Conservation (phyloP, 2,888 invertebrate genomes). For the Ditylenchus weischeri region DNA sequence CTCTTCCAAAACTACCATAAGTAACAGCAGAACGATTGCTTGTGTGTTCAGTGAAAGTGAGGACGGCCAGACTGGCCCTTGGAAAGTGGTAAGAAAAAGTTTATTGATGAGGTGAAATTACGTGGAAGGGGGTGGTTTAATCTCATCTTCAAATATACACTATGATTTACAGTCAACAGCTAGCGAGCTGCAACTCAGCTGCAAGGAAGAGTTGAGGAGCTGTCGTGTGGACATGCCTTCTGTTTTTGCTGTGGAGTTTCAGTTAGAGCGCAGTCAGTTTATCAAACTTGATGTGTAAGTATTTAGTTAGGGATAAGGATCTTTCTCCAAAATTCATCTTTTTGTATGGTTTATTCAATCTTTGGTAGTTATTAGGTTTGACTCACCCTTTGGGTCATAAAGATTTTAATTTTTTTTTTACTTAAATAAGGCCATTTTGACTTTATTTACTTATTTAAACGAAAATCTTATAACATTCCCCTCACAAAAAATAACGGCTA, state of each 20-base stretch:
- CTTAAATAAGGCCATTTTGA: too few species aligned
- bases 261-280: slow-evolving; percentile 38
- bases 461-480: too few species aligned
- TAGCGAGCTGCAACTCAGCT: slow-evolving; percentile 9
- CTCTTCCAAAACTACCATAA: slow-evolving; percentile 11
- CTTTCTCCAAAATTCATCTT: background rate
- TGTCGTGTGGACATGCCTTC: slow-evolving; percentile 29
- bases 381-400: too few species aligned
- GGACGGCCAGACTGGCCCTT: slow-evolving; percentile 37
- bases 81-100: slow-evolving; percentile 39
- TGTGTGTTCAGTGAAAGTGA: slow-evolving; percentile 43
- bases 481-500: too few species aligned
- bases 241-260: slow-evolving; percentile 43
- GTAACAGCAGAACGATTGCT: slow-evolving; percentile 19
- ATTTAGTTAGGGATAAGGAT: background rate
- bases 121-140: too few species aligned
- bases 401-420: too few species aligned
- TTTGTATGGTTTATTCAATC: too few species aligned
- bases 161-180: slow-evolving; percentile 34
- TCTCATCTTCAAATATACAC: too few species aligned
- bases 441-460: too few species aligned
- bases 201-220: background rate
- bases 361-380: too few species aligned
- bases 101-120: too few species aligned
- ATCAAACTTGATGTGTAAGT: slow-evolving; percentile 39